phyloP scores from a whole-genome alignment of 2,888 invertebrate genomes.

The Rotaria socialis region DNA sequence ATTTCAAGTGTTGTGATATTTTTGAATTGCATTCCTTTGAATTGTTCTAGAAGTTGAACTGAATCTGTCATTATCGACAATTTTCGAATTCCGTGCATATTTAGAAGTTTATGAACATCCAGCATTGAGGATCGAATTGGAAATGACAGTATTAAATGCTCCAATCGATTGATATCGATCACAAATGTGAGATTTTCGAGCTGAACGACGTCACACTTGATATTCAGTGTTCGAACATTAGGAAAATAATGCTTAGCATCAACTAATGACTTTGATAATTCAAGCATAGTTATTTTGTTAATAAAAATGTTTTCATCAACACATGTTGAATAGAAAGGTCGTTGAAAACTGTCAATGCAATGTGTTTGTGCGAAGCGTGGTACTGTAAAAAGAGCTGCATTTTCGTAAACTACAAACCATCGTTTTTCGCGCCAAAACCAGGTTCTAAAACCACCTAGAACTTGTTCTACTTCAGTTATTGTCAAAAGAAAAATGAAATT shows the following conservation, averaged over 20 bases:
- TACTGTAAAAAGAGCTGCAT: neutral
- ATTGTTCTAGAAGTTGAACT: neutral
- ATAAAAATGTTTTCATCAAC: neutral
- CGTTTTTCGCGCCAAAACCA: neutral
- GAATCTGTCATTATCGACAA: neutral
- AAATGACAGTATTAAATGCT: neutral
- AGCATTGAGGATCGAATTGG: neutral
- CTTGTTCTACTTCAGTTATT: neutral
- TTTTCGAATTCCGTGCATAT: neutral
- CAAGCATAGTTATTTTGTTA: too few species aligned
- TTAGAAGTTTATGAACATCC: neutral
- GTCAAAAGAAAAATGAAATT: neutral
- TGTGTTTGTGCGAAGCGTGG: neutral
- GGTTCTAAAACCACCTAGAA: neutral
- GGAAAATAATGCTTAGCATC: neutral
- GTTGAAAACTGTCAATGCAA: neutral
- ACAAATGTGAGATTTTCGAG: neutral
- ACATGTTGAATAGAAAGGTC: neutral
- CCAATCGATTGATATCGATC: neutral
- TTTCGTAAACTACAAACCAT: neutral
- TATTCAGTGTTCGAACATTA: neutral
- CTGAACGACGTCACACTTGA: neutral
- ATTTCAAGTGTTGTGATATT: neutral
- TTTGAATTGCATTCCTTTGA: neutral
- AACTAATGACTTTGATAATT: too few species aligned